Evolutionary conservation across 2,797 vertebrate genomes (phyloP).

Genomic region (Brachyalestes nurse): DNA sequence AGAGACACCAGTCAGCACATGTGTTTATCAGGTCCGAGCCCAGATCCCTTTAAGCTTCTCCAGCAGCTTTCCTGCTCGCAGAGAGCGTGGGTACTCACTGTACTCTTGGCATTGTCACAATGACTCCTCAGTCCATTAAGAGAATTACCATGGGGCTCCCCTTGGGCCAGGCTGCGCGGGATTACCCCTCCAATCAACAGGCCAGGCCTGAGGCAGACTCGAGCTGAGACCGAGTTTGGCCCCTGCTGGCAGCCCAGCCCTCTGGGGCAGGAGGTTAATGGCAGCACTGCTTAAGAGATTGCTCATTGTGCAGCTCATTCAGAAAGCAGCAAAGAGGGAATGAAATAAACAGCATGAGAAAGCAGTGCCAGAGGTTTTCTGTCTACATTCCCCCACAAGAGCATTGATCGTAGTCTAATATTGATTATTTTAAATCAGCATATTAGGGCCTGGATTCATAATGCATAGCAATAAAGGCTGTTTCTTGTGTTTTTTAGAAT

Average conservation of each 20-base stretch:
- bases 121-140: constrained; percentile 55
- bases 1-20: constrained; percentile 19
- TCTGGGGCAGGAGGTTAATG: constrained; percentile 66
- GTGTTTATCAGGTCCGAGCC: constrained; percentile 18
- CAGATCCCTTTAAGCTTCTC: constrained; percentile 25
- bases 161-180: constrained; percentile 47
- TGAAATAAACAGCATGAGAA: constrained; percentile 58
- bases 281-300: constrained; percentile 61
- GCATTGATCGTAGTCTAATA: constrained; percentile 32
- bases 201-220: neutral
- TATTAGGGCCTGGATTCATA: constrained; percentile 9
- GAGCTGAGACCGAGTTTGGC: constrained; percentile 9
- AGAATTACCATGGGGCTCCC: constrained; percentile 50
- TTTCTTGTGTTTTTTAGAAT: neutral
- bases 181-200: constrained; percentile 46
- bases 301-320: constrained; percentile 53
- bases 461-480: neutral
- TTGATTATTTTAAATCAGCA: constrained; percentile 33
- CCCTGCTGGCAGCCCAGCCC: constrained; percentile 53
- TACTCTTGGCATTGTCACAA: constrained; percentile 52
- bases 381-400: constrained; percentile 5
- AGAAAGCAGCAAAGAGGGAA: constrained; percentile 23
- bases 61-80: constrained; percentile 39
- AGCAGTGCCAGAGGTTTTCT: constrained; percentile 47
- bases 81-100: constrained; percentile 41